These are phyloP conservation scores for Tinea pellionella DNA, from an alignment of 2,888 invertebrate genomes.

Conservation along the genomic window DNA sequence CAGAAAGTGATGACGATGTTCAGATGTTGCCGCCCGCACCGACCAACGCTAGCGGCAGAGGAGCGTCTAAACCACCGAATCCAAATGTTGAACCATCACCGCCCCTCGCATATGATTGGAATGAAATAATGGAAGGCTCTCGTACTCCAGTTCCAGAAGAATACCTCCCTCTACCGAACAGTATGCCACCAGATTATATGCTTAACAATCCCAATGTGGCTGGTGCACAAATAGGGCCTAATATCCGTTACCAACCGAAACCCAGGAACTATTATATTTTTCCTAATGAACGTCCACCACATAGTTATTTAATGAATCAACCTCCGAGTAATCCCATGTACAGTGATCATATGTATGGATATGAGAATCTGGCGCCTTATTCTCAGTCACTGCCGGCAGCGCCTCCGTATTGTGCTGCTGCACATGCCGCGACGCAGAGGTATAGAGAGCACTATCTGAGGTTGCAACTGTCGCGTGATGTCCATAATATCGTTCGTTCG, in stretches of 20 bases:
- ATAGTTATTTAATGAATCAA: neutral
- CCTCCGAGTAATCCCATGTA: neutral
- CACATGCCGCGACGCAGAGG: no score
- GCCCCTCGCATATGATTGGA: neutral
- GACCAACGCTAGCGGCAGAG: conserved; percentile 1
- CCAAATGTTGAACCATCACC: neutral
- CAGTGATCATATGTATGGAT: neutral
- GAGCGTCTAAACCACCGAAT: neutral
- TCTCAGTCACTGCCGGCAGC: conserved; percentile 28
- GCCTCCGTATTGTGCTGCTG: conserved; percentile 7
- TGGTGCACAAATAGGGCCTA: conserved; percentile 34
- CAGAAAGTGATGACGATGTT: conserved; percentile 74
- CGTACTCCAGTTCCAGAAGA: conserved; percentile 59
- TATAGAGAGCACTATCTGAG: no score
- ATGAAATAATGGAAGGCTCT: conserved; percentile 19
- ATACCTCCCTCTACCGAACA: conserved; percentile 58
- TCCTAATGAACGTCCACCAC: neutral
- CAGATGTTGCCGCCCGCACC: conserved; percentile 41
- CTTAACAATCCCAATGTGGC: conserved; percentile 33
- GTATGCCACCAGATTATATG: conserved; percentile 47
- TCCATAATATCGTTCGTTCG: no score
- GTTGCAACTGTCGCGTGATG: no score
- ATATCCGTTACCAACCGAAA: conserved; percentile 58
- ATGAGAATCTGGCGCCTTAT: conserved; percentile 25
- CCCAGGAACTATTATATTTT: conserved; percentile 37